Evolutionary conservation across 2,797 vertebrate species (phyloP), one percentile per base, ranked within the genome.

Genomic region (Lepus oiostolus): DNA sequence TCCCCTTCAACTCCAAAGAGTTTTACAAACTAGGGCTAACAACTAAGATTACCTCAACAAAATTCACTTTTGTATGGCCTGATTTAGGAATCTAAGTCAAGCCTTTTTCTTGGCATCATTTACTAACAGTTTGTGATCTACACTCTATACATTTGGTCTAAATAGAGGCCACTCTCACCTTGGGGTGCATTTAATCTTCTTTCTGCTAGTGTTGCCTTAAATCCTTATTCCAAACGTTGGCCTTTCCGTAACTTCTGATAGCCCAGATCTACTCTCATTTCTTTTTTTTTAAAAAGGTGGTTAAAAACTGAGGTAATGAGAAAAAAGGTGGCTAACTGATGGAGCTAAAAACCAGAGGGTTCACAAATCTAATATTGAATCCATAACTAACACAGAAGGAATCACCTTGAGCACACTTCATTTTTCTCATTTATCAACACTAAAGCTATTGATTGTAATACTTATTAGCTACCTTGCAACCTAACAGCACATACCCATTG

Each of bases 11-110:
- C 85, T 88, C 86, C 62, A 68, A 96, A 96, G 72, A 75, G 65
- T 95, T 96, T 90, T 60, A 94, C 16, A 94, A 92, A 89, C 58
- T 74, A 83, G 54, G 71, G n/a, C 71, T 90, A 92, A 60, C 88
- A 42, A 88, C 71, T 71, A 60, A 74, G 42, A 86, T 80, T 54
- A 72, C 38, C 52, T 28, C 60, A 84, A 72, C 2, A 54, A 90
- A 81, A 82, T 77, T 84, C n/a, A 74, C 28, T 79, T 4, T 65
- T 75, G 38, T 6, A 1, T 63, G 32, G 38, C 67, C 35, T 30
- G 58, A 62, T 67, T 74, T 76, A 24, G 11, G 24, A 24, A 77
- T 67, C 16, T 62, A 52, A 65, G 47, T 79, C 50, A 74, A 86
- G n/a, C 83, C 80, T 50, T 1, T 2, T 24, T 63, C 16, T 60